Base-by-base conservation (phyloP, 2,113 vertebrate genomes). In the Vidua macroura region DNA sequence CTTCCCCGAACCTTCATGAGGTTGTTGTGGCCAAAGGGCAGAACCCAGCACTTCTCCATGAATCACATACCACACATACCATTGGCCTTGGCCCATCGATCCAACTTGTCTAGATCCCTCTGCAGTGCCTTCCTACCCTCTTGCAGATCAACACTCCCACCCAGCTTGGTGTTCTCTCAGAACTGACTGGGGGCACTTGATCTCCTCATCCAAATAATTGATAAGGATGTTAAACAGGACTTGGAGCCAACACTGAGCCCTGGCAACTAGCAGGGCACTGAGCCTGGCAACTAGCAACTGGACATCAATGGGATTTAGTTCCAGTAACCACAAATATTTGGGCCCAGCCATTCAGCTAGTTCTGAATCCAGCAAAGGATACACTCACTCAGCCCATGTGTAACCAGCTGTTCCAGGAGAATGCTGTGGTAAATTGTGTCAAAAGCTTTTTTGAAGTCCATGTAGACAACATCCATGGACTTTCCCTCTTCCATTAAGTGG, bases 61-160 rank as follows among this genome's bases (percentile, higher is more conserved):
- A 53, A 77, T 18, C 7, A 15, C 11, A 15, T 33, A 33, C 18
- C 27, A 23, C 7, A 15, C 11, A 15, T 33, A 33, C 18, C 27
- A 23, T 0, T 53, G 48, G 33, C 23, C 39, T 62, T 11, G 11
- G 39, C n/a, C 55, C 48, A 46, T 18, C 0, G 0, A n/a, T 48
- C n/a, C 56, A 55, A 5, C 6, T 27, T 31, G 56, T 63, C 56
- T 10, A 70, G n/a, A 70, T 48, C 49, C 24, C 16, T 49, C 41
- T 64, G 35, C 49, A 79, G 35, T 63, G 24, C 16, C 24, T 35
- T 72, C 35, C 75, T 49, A 22, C 17, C 11, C 21, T 56, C 48
- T 16, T 41, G 58, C 30, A 56, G 24, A 64, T 31, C 1, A 2
- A 43, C 41, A 17, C 13, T 63, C 16, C 30, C 15, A 24, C 10